Conservation (phyloP, 92 coral and sea anemone genomes). For the Paramuricea clavata region DNA sequence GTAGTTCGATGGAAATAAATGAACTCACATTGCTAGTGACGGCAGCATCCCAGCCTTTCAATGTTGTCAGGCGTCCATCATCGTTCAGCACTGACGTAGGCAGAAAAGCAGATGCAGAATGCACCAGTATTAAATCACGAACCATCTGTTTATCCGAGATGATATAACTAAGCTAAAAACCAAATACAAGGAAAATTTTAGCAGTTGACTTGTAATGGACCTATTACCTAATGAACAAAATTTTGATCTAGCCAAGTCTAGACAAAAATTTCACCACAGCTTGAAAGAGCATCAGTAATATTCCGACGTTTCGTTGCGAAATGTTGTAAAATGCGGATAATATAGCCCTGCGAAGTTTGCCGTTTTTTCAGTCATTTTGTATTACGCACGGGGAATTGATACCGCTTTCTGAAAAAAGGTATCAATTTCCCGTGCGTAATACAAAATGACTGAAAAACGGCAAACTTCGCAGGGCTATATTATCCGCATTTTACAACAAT, state of each 20-base stretch:
- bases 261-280: no score
- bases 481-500: no score
- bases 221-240: no score
- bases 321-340: no score
- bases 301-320: no score
- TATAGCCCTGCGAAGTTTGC: no score
- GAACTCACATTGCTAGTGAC: conserved; percentile 43
- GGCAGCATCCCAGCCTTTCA: conserved; percentile 78
- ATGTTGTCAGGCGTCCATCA: conserved; percentile 68
- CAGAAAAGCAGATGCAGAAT: conserved; percentile 74
- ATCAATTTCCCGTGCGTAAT: no score
- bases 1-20: background rate
- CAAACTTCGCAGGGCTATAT: no score
- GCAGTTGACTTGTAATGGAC: background rate
- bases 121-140: conserved; percentile 72
- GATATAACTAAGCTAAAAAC: conserved; percentile 34
- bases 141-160: conserved; percentile 65
- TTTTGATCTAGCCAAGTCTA: no score
- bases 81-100: conserved; percentile 60
- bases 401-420: background rate
- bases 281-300: background rate
- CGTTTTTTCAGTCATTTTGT: no score
- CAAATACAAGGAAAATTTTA: background rate
- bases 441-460: no score
- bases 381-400: background rate